Evolutionary conservation across 2,113 vertebrate genomes (phyloP), one percentile per base, ranked within the genome.

Genomic region (Seriola rivoliana): DNA sequence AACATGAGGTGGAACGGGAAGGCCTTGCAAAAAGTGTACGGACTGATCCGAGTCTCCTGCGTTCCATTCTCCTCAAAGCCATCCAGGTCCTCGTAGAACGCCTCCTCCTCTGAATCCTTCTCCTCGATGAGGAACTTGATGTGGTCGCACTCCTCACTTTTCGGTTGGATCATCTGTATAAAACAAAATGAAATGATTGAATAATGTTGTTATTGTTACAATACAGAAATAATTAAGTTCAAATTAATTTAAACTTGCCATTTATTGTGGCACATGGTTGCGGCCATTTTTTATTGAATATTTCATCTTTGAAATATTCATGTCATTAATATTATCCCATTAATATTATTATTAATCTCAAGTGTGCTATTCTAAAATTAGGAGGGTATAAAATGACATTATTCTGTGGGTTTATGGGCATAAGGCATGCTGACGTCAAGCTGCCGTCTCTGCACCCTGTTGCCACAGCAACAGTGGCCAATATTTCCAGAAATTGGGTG

Each of bases 1-100:
- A 99, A 99, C 96, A 99, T 99, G 81, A 99, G 97, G 87, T 99
- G 98, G 82, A 99, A 99, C 29, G 98, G 98, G 89, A 99, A 99
- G 42, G 98, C 97, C 86, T 99, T 99, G 96, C 98, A 99, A 89
- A 99, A 99, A 0, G 98, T 99, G 74, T 98, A 98, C 0, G 98
- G 98, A 80, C 98, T 99, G 91, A 99, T 99, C 23, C 98, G 96
- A 67, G 97, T 99, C 80, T 99, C 98, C 87, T 99, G 98, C 21
- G 97, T 97, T 81, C 97, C 97, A 8, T 98, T 99, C 92, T 99
- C 98, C 93, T 99, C 98, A 81, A 98, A 99, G 77, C 97, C 97
- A 62, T 99, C 98, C 65, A 98, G 95, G 71, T 99, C 98, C 92
- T 99, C 98, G 75, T 98, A 98, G 84, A 98, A 97, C 9, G 97